phyloP scores from a whole-genome alignment of 2,888 invertebrate species.

The Drosophila putrida region DNA sequence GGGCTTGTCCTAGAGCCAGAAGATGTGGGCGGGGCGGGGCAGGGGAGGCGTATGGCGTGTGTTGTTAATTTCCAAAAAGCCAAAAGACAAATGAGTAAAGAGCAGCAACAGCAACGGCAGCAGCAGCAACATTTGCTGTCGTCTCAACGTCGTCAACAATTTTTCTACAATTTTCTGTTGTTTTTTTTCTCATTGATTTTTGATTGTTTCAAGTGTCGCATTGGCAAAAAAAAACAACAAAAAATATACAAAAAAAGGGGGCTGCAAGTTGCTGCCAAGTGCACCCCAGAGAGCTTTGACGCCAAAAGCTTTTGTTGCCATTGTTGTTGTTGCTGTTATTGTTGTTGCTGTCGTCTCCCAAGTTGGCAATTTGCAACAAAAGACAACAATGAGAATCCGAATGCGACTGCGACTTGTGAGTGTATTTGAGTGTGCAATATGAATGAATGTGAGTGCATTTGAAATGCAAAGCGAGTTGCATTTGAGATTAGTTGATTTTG shows the following conservation, averaged over 20 bases:
- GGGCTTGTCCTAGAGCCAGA: constrained; percentile 13
- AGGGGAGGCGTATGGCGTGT: constrained; percentile 39
- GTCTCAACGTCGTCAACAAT: constrained; percentile 67
- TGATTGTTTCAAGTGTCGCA: constrained; percentile 78
- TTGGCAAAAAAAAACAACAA: not conserved
- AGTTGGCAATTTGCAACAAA: constrained; percentile 80
- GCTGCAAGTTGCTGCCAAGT: constrained; percentile 59
- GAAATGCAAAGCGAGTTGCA: constrained; percentile 18
- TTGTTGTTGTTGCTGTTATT: constrained; percentile 19
- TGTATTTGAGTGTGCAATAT: not conserved
- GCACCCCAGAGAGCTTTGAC: constrained; percentile 79
- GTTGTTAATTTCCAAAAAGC: constrained; percentile 78
- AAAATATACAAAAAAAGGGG: constrained; percentile 6
- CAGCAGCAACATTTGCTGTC: constrained; percentile 38
- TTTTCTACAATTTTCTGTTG: constrained; percentile 23
- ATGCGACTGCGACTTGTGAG: constrained; percentile 2
- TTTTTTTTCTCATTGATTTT: constrained; percentile 72
- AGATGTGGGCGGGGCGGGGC: not conserved
- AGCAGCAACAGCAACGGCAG: constrained; percentile 53
- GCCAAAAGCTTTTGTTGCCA: constrained; percentile 67
- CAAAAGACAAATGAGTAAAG: constrained; percentile 80
- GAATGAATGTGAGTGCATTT: constrained; percentile 26
- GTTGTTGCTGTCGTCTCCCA: constrained; percentile 67
- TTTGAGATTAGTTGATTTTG: constrained; percentile 28
- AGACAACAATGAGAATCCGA: constrained; percentile 56